These are phyloP conservation scores for Parazoanthus atlanticus DNA, from an alignment of 92 coral and sea anemone genomes.

Conservation along the genomic window DNA sequence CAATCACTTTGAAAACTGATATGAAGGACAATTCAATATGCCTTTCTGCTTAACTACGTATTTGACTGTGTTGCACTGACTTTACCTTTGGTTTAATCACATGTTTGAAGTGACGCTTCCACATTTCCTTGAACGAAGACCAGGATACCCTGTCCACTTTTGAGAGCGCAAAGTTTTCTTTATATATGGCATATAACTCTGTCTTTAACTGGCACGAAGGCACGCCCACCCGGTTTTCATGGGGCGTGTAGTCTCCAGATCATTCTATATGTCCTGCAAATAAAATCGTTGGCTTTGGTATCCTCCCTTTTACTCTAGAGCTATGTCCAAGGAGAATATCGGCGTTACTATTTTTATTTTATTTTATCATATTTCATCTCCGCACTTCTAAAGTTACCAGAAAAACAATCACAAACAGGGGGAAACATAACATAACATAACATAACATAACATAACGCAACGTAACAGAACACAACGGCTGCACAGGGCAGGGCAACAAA, in stretches of 20 bases:
- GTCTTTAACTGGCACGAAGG: background rate
- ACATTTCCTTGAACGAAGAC: slow-evolving; percentile 1
- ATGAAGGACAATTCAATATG: no score
- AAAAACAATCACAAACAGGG: no score
- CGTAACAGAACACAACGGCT: no score
- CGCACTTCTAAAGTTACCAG: no score
- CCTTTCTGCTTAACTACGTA: no score
- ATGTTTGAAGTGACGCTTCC: background rate
- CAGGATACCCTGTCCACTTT: background rate
- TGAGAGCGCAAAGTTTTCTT: background rate
- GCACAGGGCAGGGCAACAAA: no score
- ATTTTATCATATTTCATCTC: no score
- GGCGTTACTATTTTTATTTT: background rate
- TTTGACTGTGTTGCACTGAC: no score
- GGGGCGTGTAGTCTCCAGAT: background rate
- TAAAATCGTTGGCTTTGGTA: background rate
- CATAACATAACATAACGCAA: no score
- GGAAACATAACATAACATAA: no score
- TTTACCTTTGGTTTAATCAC: background rate
- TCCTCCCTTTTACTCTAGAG: no score
- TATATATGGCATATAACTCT: background rate
- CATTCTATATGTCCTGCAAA: background rate
- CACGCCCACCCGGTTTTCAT: background rate
- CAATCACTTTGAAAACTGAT: no score
- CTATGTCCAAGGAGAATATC: background rate